Percentiles rank a stretch among this genome's conserved stretches.
phyloP scores from a whole-genome alignment of 30 jellyfish, hydroid and myxozoan genomes.

The Calvadosia cruxmelitensis region DNA sequence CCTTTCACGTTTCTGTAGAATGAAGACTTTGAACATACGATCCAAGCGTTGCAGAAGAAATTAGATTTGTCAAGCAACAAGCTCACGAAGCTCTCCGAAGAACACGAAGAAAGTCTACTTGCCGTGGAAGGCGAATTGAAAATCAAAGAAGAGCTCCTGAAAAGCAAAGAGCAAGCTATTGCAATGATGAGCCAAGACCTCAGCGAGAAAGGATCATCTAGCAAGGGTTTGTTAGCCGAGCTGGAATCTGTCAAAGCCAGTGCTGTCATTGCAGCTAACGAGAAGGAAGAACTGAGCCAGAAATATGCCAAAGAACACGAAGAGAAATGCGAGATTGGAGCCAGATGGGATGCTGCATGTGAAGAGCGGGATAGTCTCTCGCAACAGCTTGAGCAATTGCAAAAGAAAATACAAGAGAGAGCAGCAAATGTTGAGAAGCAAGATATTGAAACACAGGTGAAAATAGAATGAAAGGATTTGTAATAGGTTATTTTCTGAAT shows the following conservation, averaged over 20 bases:
- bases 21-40: not conserved
- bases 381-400: not conserved
- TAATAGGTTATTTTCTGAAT: too few species aligned
- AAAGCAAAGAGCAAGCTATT: constrained; percentile 31
- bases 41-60: not conserved
- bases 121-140: constrained; percentile 13
- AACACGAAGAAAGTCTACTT: constrained; percentile 2
- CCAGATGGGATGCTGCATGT: not conserved
- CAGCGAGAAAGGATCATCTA: constrained; percentile 20
- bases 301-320: not conserved
- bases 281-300: not conserved
- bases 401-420: constrained; percentile 12
- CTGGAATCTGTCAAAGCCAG: constrained; percentile 3
- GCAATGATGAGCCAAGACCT: constrained; percentile 34
- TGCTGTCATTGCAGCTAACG: not conserved
- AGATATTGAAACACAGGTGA: constrained; percentile 18
- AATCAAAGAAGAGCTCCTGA: constrained; percentile 18
- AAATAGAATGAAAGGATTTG: constrained; percentile 9
- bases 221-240: constrained; percentile 10
- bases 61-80: not conserved
- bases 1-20: too few species aligned
- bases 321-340: not conserved
- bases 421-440: constrained; percentile 17
- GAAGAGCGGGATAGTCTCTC: constrained; percentile 12
- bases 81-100: not conserved